Evolutionary conservation across 2,888 invertebrate genomes (phyloP).

Genomic region (Conomelus anceps): DNA sequence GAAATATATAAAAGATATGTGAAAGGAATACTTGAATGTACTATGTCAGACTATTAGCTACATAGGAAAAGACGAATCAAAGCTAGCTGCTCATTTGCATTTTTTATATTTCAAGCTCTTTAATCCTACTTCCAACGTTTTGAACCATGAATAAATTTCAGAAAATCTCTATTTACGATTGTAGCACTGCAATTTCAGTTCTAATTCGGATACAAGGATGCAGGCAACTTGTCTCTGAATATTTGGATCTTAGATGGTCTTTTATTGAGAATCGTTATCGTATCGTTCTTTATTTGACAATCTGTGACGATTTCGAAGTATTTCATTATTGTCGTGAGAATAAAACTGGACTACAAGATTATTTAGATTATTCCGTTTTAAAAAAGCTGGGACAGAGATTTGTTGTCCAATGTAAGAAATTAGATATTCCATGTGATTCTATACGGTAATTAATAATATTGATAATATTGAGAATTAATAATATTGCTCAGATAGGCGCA

Average conservation of each 20-base stretch:
- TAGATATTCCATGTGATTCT: neutral
- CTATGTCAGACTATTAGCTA: neutral
- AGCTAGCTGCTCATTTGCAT: neutral
- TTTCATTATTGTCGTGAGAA: neutral
- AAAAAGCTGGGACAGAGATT: neutral
- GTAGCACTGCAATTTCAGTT: neutral
- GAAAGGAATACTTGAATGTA: neutral
- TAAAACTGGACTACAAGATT: neutral
- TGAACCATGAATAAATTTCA: neutral
- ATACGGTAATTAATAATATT: no score
- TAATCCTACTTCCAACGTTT: neutral
- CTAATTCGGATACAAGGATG: neutral
- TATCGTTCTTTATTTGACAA: no score
- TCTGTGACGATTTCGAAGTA: neutral
- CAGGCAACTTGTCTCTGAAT: neutral
- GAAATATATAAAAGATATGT: neutral
- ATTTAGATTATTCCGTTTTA: neutral
- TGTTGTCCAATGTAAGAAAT: neutral
- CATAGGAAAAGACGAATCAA: neutral
- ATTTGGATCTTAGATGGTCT: neutral
- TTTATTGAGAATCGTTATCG: neutral
- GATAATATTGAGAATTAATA: no score
- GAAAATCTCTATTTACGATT: neutral
- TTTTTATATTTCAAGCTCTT: neutral
- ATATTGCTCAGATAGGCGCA: no score